phyloP scores from a whole-genome alignment of 2,888 invertebrate species.

The Drosophila borborema region DNA sequence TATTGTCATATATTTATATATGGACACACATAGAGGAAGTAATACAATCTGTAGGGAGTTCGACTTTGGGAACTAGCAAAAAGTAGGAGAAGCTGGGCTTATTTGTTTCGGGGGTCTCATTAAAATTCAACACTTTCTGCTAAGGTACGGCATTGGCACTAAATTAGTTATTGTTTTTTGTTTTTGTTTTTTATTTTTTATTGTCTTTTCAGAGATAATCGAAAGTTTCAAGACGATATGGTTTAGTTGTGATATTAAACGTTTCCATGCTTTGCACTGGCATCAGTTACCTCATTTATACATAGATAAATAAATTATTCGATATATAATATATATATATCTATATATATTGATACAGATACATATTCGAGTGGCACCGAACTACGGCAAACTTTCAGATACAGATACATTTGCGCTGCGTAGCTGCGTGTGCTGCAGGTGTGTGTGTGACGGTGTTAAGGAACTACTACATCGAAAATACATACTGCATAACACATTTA shows the following conservation, averaged over 20 bases:
- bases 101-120: constrained; percentile 3
- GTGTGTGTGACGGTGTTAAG: constrained; percentile 63
- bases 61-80: not conserved
- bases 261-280: constrained; percentile 68
- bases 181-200: not conserved
- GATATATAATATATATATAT: constrained; percentile 22
- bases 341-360: constrained; percentile 35
- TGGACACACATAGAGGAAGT: constrained; percentile 31
- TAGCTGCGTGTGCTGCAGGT: constrained; percentile 67
- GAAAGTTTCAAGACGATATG: constrained; percentile 58
- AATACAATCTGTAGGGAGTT: constrained; percentile 49
- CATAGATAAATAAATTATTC: constrained; percentile 33
- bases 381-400: constrained; percentile 51
- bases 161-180: constrained; percentile 39
- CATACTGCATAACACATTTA: constrained; percentile 30
- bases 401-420: constrained; percentile 45
- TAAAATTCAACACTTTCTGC: constrained; percentile 32
- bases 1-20: constrained; percentile 54
- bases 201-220: constrained; percentile 23
- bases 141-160: constrained; percentile 75
- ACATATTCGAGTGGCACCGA: constrained; percentile 55
- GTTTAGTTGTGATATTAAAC: constrained; percentile 64
- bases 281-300: constrained; percentile 69
- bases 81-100: constrained; percentile 16
- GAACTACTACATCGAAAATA: constrained; percentile 58